Evolutionary conservation across 1,140 invertebrate species (phyloP), one percentile per base, ranked within the genome.

Genomic region (Melitaea cinxia): DNA sequence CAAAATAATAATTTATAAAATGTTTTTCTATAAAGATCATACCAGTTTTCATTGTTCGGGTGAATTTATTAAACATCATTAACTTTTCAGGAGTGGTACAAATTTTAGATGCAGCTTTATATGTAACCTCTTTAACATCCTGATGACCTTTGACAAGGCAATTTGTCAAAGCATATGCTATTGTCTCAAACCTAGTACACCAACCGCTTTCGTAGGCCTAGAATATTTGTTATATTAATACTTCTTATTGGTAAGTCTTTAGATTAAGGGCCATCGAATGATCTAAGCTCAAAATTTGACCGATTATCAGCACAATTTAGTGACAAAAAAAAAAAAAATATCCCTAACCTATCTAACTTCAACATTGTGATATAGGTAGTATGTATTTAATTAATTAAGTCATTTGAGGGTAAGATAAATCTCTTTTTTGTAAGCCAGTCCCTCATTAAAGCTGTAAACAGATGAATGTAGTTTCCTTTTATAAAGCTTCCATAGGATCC

Each of bases 61-160:
- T 88, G 66, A 92, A 94, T 72, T 93, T 92, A 30, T 93, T 89
- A 60, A 94, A 94, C 9, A 93, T 80, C 83, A 95, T 92, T 73
- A 95, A 92, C 56, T 94, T 81, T 58, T 93, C 83, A 2, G 93
- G 83, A 14, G 90, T 87, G n/a, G 80, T 80, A 75, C 93, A 94
- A 33, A 94, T 83, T 70, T 90, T 75, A 56, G 81, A 69, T 1
- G 93, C 84, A 55, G 88, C 89, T 73, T 91, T 85, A 64, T 94
- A 94, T 12, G 92, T 92, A 37, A 85, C 89, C 56, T 87, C 78
- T 73, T 85, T 92, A 58, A 85, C 81, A 72, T 61, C 64, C 68
- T 63, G 69, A 54, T 81, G 91, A 72, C 78, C 91, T 80, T 67
- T 83, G 79, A 80, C 21, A 15, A 91, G 65, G 65, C 93, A 94